Evolutionary conservation across 2,888 invertebrate species (phyloP).

Genomic region (Tipula vernalis): DNA sequence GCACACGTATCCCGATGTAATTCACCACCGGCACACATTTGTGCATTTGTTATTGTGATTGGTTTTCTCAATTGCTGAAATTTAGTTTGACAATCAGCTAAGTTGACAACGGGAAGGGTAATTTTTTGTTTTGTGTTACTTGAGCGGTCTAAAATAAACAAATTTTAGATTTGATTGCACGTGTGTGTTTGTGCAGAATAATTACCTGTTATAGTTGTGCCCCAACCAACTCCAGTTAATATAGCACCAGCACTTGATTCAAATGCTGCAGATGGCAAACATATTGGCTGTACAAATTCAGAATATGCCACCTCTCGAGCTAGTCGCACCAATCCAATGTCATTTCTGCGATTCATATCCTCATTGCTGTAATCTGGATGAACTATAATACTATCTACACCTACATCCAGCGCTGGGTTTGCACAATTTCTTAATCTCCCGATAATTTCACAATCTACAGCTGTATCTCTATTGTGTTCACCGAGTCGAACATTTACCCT

Average conservation of each 20-base stretch:
- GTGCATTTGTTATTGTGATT: constrained; percentile 28
- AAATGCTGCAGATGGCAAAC: constrained; percentile 38
- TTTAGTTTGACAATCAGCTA: constrained; percentile 35
- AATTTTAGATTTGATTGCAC: not conserved
- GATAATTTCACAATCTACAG: constrained; percentile 39
- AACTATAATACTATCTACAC: constrained; percentile 46
- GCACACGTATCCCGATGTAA: constrained; percentile 55
- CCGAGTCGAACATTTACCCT: constrained; percentile 13
- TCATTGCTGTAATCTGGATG: constrained; percentile 50
- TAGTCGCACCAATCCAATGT: constrained; percentile 59
- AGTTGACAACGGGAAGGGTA: constrained; percentile 37
- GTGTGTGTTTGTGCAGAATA: not conserved
- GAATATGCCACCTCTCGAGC: constrained; percentile 40
- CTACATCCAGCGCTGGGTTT: constrained; percentile 42
- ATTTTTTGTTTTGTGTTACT: constrained; percentile 45
- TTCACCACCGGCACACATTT: constrained; percentile 58
- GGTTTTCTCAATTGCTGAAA: constrained; percentile 22
- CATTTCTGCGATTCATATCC: constrained; percentile 46
- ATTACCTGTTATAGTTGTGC: constrained; percentile 37
- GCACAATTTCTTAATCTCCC: constrained; percentile 36
- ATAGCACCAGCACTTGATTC: constrained; percentile 26
- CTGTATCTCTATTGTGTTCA: constrained; percentile 14
- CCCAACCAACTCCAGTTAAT: constrained; percentile 49
- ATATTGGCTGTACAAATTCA: constrained; percentile 46
- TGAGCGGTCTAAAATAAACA: constrained; percentile 18